These are phyloP conservation scores for Dorcus parallelipipedus DNA, from an alignment of 2,888 invertebrate genomes.

Conservation along the genomic window DNA sequence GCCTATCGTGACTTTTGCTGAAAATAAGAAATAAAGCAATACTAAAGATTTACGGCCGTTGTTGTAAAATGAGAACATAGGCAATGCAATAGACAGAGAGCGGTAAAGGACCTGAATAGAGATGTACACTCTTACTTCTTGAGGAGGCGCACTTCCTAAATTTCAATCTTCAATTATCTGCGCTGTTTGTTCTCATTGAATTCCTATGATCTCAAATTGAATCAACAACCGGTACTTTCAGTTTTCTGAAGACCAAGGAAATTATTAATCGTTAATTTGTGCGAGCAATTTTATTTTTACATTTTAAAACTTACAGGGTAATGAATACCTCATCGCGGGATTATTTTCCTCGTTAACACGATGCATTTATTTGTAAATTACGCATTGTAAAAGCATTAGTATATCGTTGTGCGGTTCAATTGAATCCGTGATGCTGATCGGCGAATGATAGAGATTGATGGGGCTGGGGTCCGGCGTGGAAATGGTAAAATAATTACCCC, in stretches of 20 bases:
- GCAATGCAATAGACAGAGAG: no score
- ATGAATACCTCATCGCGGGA: not conserved
- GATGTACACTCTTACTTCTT: not conserved
- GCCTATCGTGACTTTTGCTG: no score
- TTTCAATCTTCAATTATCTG: not conserved
- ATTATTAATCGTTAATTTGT: no score
- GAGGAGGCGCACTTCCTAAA: not conserved
- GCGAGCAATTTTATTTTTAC: no score
- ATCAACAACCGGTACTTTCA: no score
- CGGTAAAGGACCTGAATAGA: no score
- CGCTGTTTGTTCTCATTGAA: not conserved
- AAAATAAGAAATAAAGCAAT: no score
- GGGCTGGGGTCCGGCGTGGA: constrained; percentile 39
- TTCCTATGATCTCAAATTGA: no score
- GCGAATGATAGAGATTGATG: constrained; percentile 51
- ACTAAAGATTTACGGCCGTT: no score
- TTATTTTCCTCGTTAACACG: not conserved
- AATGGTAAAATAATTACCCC: constrained; percentile 50
- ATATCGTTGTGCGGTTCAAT: not conserved
- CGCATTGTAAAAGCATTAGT: not conserved
- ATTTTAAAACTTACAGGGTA: not conserved
- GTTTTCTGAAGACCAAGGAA: no score
- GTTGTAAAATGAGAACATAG: no score
- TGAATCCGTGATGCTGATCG: constrained; percentile 35
- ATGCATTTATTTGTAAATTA: not conserved